Evolutionary conservation across 2,113 vertebrate species (phyloP), one percentile per base, ranked within the genome.

Genomic region (Cercopithecus mona): DNA sequence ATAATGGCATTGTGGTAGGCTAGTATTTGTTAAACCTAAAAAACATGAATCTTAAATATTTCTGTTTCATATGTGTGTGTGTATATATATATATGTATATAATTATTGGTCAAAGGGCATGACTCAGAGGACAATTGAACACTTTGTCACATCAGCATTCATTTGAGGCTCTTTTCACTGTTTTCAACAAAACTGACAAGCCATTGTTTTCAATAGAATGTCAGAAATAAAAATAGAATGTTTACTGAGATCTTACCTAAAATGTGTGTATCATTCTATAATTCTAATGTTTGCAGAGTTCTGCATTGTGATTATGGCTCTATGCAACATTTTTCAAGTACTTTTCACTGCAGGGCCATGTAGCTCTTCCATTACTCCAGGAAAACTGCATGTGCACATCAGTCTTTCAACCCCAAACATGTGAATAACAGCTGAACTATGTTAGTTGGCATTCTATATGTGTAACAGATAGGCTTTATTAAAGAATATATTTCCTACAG

Each of bases 121-220:
- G 70, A 91, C 50, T 92, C 76, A n/a, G 0, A 79, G 25, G 50
- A 73, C 38, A 85, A 43, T 76, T 96, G 64, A 75, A 96, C 12
- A 8, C 70, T 96, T 97, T 94, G 59, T 72, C 35, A 73, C n/a
- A 18, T 13, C 93, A 84, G 48, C 79, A 78, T 75, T 91, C 6
- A 87, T 97, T 87, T 95, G 55, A 84, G 93, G 93, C 25, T 43
- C 57, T 55, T 94, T 92, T 68, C 12, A 35, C 30, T 96, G 70
- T 91, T 25, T 90, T 88, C 73, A 73, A 80, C 11, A 32, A 82
- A 93, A 72, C 17, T 90, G 10, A 2, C 0, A 1, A 91, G 50
- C 73, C 27, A 48, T 10, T 92, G 82, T 32, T 75, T 83, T 75
- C 92, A 81, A n/a, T 64, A 52, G 25, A 12, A 45, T 95, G 79